Evolutionary conservation across 2,113 vertebrate genomes (phyloP), one percentile per base, ranked within the genome.

Genomic region (Megaceryle torquata): DNA sequence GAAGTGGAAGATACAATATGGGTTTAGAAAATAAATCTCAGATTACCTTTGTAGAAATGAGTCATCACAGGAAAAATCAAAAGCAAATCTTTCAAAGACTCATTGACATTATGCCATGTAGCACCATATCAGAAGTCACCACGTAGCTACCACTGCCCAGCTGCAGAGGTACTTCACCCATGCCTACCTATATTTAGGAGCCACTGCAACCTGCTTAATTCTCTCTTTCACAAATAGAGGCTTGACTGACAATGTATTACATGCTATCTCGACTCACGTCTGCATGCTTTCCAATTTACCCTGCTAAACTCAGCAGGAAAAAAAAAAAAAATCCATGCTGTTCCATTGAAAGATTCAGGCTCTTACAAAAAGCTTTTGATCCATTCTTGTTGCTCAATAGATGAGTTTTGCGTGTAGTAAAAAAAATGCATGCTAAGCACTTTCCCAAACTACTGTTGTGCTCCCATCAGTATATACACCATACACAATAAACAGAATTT

Each of bases 41-140:
- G 11, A 17, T 37, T 48, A 54, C 26, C 29, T 63, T 68, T 37
- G 39, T 33, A 81, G 51, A 59, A 75, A 53, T 54, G 5, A 77
- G 15, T 82, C 26, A 77, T 18, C 24, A 37, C 9, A 56, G 44
- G 11, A 71, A 75, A 70, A 69, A 60, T 10, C n/a, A 75, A 69
- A 81, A 70, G 63, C 11, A 81, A 70, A 61, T 39, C 15, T 17
- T 65, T 65, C 75, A 81, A 64, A 64, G 50, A 35, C 33, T 70
- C 17, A 16, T 17, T 1, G 1, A 67, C 7, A 18, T 15, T 0
- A 0, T 37, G 18, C 19, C 53, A 43, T 6, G 10, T 17, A 54
- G 21, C 46, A 37, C 18, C 25, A 28, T 10, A 17, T 48, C 65
- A 88, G 65, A 72, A 48, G 39, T 79, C 25, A 68, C 46, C 39